These are phyloP conservation scores for Phortica variegata DNA, from an alignment of 1,140 invertebrate genomes.

Conservation along the genomic window DNA sequence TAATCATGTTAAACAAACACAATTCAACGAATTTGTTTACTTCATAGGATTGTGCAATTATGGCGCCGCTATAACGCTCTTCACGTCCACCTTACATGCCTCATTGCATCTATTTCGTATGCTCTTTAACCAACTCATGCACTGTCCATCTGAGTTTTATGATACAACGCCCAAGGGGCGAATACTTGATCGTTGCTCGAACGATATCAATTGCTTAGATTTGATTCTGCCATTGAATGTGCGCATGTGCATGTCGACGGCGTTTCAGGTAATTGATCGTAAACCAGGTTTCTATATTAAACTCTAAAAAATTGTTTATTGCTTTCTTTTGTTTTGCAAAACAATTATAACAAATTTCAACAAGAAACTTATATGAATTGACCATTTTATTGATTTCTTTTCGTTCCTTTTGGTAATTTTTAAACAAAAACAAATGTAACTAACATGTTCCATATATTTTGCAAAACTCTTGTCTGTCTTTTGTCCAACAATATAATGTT, in stretches of 20 bases:
- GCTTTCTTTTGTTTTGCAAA: too few species aligned
- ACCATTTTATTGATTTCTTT: too few species aligned
- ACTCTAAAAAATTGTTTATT: too few species aligned
- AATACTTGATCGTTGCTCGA: constrained; percentile 73
- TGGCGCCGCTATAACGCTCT: constrained; percentile 61
- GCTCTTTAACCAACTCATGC: constrained; percentile 65
- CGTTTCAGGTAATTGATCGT: constrained; percentile 45
- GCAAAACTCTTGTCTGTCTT: too few species aligned
- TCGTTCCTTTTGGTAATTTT: too few species aligned
- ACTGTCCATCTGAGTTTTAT: constrained; percentile 73
- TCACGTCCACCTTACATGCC: constrained; percentile 65
- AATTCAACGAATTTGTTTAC: neutral
- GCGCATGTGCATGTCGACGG: constrained; percentile 42
- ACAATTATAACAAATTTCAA: too few species aligned
- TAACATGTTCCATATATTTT: too few species aligned
- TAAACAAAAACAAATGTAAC: too few species aligned
- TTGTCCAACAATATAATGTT: too few species aligned
- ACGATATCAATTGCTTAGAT: constrained; percentile 71
- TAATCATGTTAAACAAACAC: neutral
- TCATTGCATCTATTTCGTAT: constrained; percentile 42
- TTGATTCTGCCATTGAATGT: constrained; percentile 57
- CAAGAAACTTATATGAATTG: too few species aligned
- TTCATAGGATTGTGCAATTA: constrained; percentile 49
- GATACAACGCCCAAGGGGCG: constrained; percentile 75
- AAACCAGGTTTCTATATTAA: too few species aligned